phyloP scores from a whole-genome alignment of 1,140 invertebrate species.

The Drosophila sulfurigaster region DNA sequence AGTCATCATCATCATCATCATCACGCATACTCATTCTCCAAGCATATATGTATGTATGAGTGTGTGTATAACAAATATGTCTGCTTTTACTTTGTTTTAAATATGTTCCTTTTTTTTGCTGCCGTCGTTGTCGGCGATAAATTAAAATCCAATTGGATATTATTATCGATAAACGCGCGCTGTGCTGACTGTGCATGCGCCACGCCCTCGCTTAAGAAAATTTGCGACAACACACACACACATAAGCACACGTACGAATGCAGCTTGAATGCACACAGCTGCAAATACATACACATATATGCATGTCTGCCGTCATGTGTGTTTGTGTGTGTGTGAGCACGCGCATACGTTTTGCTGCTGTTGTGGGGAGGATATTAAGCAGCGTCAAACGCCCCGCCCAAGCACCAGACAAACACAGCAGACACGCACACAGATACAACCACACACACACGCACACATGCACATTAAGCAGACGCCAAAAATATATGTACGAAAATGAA shows the following conservation, averaged over 20 bases:
- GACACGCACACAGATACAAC: constrained; percentile 18
- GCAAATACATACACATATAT: constrained; percentile 20
- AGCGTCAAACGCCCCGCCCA: constrained; percentile 69
- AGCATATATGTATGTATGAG: background rate
- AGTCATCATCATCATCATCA: constrained; percentile 33
- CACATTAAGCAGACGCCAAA: constrained; percentile 41
- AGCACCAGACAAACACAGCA: constrained; percentile 29
- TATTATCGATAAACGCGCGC: constrained; percentile 42
- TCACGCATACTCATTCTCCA: constrained; percentile 14
- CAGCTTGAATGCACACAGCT: constrained; percentile 13
- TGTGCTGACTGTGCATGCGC: constrained; percentile 15
- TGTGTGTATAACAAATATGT: constrained; percentile 1
- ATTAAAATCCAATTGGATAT: constrained; percentile 39
- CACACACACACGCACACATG: constrained; percentile 16
- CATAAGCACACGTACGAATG: constrained; percentile 2
- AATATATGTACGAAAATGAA: constrained; percentile 8
- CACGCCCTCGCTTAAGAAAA: constrained; percentile 42
- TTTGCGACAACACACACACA: constrained; percentile 27
- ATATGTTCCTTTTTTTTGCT: constrained; percentile 2
- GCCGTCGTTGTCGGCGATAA: constrained; percentile 21
- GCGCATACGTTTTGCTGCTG: constrained; percentile 32
- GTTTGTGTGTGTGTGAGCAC: constrained; percentile 28
- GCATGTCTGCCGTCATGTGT: constrained; percentile 15
- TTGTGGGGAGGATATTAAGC: constrained; percentile 68
- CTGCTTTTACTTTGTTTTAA: constrained; percentile 26